Conservation (phyloP, 2,888 invertebrate genomes). For the Deroplatys truncata region DNA sequence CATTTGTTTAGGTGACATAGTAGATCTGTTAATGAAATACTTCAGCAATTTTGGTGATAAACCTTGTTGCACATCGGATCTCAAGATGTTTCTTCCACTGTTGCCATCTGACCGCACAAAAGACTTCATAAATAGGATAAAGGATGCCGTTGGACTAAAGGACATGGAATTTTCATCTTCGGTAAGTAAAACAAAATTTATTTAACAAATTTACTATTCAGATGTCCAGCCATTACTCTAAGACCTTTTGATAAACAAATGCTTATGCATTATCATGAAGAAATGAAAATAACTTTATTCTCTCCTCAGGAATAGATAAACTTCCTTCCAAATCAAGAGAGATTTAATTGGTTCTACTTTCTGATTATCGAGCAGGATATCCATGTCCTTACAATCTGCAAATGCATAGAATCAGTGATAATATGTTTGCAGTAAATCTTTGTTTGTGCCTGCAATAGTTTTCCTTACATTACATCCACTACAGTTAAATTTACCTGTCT, state of each 20-base stretch:
- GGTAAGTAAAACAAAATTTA: slow-evolving; percentile 39
- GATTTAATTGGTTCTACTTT: too few relatives aligned
- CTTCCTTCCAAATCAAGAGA: too few relatives aligned
- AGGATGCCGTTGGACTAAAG: slow-evolving; percentile 41
- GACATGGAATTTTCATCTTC: slow-evolving; percentile 41
- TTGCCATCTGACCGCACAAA: slow-evolving; percentile 56
- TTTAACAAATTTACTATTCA: background rate
- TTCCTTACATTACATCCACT: too few relatives aligned
- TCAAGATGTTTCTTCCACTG: slow-evolving; percentile 68
- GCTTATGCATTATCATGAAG: too few relatives aligned
- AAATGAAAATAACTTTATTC: too few relatives aligned
- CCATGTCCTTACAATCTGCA: too few relatives aligned
- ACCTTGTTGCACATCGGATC: slow-evolving; percentile 79
- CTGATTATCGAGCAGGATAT: too few relatives aligned
- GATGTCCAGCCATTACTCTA: background rate
- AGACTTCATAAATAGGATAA: slow-evolving; percentile 37
- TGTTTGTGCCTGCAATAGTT: too few relatives aligned
- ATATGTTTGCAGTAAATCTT: too few relatives aligned
- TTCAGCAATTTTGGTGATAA: slow-evolving; percentile 79
- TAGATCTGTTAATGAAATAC: slow-evolving; percentile 72
- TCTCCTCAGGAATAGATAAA: too few relatives aligned
- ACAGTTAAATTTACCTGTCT: too few relatives aligned
- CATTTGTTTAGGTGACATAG: slow-evolving; percentile 51
- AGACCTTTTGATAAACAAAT: background rate
- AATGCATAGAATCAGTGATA: too few relatives aligned